A percentile compares a stretch with the other conserved stretches of the same genome.
Conservation (phyloP, 2,888 invertebrate species). For the Mongoloraphidia duomilia region DNA sequence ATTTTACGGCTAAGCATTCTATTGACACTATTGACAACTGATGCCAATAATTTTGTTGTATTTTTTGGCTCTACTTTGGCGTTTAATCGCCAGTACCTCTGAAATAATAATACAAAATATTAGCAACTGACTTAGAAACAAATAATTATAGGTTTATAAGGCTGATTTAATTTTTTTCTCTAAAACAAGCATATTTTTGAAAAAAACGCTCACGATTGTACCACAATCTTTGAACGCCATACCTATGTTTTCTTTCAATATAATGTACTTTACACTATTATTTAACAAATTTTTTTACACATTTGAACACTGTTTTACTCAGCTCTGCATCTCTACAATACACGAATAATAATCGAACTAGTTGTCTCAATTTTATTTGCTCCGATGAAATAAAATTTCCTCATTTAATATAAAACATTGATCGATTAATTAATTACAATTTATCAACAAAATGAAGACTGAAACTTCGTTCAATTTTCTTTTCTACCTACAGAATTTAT, state of each 20-base stretch:
- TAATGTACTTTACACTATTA: no score
- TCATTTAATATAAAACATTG: neutral
- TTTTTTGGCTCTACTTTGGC: slow-evolving; percentile 68
- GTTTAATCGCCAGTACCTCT: slow-evolving; percentile 69
- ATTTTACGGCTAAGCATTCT: slow-evolving; percentile 78
- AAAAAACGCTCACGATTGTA: no score
- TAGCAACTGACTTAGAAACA: neutral
- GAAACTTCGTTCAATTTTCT: neutral
- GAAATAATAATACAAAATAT: slow-evolving; percentile 18
- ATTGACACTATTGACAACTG: slow-evolving; percentile 68
- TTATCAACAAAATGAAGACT: neutral
- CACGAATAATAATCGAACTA: neutral
- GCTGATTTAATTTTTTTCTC: neutral
- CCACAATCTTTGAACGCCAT: no score
- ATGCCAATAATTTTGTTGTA: slow-evolving; percentile 60
- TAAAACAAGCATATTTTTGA: neutral
- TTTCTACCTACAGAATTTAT: slow-evolving; percentile 51
- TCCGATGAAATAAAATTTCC: neutral
- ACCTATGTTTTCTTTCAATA: no score
- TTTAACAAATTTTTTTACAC: no score
- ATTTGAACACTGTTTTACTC: no score
- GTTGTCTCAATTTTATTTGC: no score
- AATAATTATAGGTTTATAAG: neutral
- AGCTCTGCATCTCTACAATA: no score
- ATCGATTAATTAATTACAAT: neutral